A percentile compares a stretch with the other conserved stretches of the same genome.
Conservation (phyloP, 2,797 vertebrate species). For the Esox masquinongy region DNA sequence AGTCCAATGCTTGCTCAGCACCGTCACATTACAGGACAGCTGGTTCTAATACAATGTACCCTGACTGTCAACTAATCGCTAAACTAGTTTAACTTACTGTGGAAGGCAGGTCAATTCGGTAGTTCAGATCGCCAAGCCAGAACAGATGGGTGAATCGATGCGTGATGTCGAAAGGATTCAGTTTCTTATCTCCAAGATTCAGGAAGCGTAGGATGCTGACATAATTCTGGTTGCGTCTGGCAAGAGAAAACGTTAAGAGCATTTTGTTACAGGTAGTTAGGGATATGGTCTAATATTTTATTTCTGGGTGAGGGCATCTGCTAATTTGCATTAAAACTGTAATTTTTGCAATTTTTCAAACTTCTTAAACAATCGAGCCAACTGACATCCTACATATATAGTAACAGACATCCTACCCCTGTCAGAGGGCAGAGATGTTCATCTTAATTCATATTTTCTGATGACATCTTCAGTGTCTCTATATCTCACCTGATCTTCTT, state of each 20-base stretch:
- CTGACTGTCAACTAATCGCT: neutral
- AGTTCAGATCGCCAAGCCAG: constrained; percentile 98
- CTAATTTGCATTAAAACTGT: no score
- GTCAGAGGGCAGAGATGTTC: neutral
- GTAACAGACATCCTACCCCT: neutral
- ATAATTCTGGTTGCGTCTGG: constrained; percentile 96
- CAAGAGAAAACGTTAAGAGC: constrained; percentile 14
- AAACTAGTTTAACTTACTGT: constrained; percentile 69
- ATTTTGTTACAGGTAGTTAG: neutral
- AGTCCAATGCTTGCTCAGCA: neutral
- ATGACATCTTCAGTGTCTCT: neutral
- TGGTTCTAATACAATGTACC: no score
- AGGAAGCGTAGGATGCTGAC: constrained; percentile 91
- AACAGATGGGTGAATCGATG: constrained; percentile 96
- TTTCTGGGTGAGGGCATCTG: no score
- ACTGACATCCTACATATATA: neutral
- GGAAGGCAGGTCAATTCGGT: constrained; percentile 86
- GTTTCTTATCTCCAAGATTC: constrained; percentile 92
- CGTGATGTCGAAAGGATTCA: constrained; percentile 93
- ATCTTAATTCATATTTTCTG: neutral
- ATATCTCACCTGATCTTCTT: neutral
- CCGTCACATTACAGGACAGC: neutral
- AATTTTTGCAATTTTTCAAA: neutral
- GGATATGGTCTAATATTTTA: neutral
- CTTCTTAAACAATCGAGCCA: constrained; percentile 1